Conservation (phyloP, 2,888 invertebrate genomes). For the Pseudococcus longispinus region DNA sequence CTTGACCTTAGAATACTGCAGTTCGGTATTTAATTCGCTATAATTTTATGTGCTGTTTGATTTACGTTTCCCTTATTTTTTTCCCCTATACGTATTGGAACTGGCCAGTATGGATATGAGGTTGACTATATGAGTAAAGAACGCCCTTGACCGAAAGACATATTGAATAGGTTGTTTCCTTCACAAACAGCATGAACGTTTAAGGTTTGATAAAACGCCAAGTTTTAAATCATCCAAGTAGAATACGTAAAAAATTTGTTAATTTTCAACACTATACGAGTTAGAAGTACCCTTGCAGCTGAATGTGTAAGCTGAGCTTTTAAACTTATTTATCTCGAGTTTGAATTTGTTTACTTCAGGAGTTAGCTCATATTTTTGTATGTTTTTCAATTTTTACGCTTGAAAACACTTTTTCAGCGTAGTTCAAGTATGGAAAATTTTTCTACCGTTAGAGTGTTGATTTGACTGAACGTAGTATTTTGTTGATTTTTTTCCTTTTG, state of each 20-base stretch:
- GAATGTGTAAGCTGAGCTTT: background rate
- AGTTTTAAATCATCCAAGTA: background rate
- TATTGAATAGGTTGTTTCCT: slow-evolving; percentile 26
- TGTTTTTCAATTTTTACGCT: background rate
- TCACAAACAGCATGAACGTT: background rate
- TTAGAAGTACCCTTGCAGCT: background rate
- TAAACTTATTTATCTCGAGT: background rate
- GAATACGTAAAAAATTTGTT: background rate
- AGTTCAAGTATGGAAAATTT: background rate
- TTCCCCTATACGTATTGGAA: background rate
- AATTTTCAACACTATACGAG: background rate
- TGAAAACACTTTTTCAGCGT: background rate
- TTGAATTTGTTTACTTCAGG: background rate
- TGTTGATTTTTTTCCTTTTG: background rate
- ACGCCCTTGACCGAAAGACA: slow-evolving; percentile 40
- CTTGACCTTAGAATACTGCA: slow-evolving; percentile 23
- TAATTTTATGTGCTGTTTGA: slow-evolving; percentile 32
- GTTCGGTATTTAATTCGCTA: background rate
- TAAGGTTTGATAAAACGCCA: slow-evolving; percentile 19
- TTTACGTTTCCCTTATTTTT: background rate
- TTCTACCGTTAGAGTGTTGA: background rate
- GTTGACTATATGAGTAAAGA: background rate
- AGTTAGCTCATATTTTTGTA: background rate
- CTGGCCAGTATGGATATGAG: background rate
- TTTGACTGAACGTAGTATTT: background rate